Evolutionary conservation across 2,113 vertebrate species (phyloP).

Genomic region (Trochalopteron elliotii): DNA sequence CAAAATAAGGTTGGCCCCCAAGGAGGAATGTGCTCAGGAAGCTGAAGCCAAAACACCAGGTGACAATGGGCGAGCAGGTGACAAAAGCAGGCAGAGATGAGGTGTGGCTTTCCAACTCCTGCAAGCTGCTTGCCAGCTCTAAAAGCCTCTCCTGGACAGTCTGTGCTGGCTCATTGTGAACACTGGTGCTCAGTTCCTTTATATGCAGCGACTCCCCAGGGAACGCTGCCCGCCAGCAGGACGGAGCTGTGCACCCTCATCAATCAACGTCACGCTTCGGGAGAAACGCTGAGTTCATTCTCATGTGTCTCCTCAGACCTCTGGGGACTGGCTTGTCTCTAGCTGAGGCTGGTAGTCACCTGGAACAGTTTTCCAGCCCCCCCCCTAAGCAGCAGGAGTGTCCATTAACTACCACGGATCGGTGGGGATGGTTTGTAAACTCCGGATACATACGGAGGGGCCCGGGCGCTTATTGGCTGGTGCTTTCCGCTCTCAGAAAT

Average conservation of each 20-base stretch:
- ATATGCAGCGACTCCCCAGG: background rate
- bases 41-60: background rate
- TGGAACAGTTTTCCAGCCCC: slow-evolving; percentile 78
- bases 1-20: background rate
- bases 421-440: slow-evolving; percentile 76
- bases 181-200: background rate
- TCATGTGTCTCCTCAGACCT: slow-evolving; percentile 68
- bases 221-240: slow-evolving; percentile 71
- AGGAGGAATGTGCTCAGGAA: background rate
- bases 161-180: background rate
- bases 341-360: slow-evolving; percentile 78
- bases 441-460: slow-evolving; percentile 78
- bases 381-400: slow-evolving; percentile 81
- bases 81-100: background rate
- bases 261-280: slow-evolving; percentile 78
- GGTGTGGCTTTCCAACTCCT: background rate
- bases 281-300: slow-evolving; percentile 72
- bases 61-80: background rate
- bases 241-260: slow-evolving; percentile 69
- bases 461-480: slow-evolving; percentile 58
- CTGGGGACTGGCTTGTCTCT: slow-evolving; percentile 75
- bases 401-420: slow-evolving; percentile 81
- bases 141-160: background rate
- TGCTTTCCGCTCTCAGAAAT: slow-evolving; percentile 75
- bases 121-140: background rate